Percentiles rank a stretch among this genome's conserved stretches.
Conservation (phyloP, 2,888 invertebrate species). For the Anticlea derivata region DNA sequence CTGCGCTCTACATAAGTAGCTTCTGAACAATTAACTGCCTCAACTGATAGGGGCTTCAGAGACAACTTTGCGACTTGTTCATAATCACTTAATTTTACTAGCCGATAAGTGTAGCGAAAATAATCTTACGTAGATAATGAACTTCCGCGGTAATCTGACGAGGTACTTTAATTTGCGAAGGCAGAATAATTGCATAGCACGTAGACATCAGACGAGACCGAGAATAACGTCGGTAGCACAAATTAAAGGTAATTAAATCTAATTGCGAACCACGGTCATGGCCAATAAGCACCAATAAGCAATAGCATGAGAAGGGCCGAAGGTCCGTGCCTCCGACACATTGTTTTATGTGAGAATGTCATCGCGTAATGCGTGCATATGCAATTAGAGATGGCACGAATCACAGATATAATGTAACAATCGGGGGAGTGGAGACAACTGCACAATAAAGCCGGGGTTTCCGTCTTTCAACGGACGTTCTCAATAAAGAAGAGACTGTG, state of each 20-base stretch:
- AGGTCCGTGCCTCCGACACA: constrained; percentile 52
- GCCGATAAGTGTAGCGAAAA: constrained; percentile 22
- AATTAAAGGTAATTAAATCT: constrained; percentile 82
- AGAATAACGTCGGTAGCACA: constrained; percentile 74
- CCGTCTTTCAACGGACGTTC: not conserved
- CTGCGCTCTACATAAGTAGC: too few relatives aligned
- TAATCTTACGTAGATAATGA: constrained; percentile 42
- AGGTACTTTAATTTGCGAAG: constrained; percentile 64
- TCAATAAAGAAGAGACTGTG: not conserved
- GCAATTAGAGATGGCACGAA: constrained; percentile 29
- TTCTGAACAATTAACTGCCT: too few relatives aligned
- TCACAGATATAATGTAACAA: constrained; percentile 18
- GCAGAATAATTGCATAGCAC: constrained; percentile 66
- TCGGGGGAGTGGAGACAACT: constrained; percentile 6
- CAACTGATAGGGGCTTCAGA: too few relatives aligned
- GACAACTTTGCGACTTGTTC: too few relatives aligned
- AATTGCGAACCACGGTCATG: constrained; percentile 81
- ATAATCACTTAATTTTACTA: not conserved
- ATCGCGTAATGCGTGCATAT: not conserved
- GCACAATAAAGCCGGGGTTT: not conserved
- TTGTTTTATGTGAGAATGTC: constrained; percentile 36
- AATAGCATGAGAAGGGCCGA: constrained; percentile 70
- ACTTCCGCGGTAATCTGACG: constrained; percentile 54
- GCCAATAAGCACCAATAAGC: constrained; percentile 83
- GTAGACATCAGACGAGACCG: constrained; percentile 63